Evolutionary conservation across 2,113 vertebrate species (phyloP), one percentile per base, ranked within the genome.

Genomic region (Cynocephalus volans): DNA sequence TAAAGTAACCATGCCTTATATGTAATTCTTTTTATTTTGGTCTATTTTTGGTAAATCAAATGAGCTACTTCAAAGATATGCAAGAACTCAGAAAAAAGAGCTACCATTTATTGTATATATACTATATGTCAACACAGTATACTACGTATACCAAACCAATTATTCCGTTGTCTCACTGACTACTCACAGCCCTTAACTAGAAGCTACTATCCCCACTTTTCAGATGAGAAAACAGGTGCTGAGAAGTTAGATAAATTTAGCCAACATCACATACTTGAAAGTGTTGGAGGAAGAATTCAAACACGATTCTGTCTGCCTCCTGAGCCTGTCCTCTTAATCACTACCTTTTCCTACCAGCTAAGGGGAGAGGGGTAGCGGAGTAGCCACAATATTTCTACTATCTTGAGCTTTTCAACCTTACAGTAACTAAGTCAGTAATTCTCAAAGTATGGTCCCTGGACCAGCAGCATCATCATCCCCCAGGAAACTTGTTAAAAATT

Each of bases 21-120:
- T 31, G 56, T 84, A 67, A 62, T 90, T 88, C 8, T 94, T 94
- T 88, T 89, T 70, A 62, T 79, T 92, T 90, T 75, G 23, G n/a
- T 64, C 58, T 92, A 45, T 69, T 92, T 88, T 96, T 90, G 52
- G 67, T 88, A 80, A 96, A 36, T 4, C 3, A 94, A 87, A 93
- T 50, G 91, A 95, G 21, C 13, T 77, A n/a, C 62, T 93, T 82
- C 67, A 80, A 90, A 94, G 45, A 94, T 28, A 62, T 1, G 3
- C 31, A 81, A 90, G 15, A 92, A 82, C 15, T 90, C 77, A 87
- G 23, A 76, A 95, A 69, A 18, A 87, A 67, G 15, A 93, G 15
- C 18, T 81, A 58, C 45, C 45, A 67, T 31, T 79, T 17, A 36
- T 18, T 65, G 5, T 50, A 18, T 17, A 50, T 31, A 36, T n/a